phyloP scores from a whole-genome alignment of 2,888 invertebrate species.

The Allacma fusca region DNA sequence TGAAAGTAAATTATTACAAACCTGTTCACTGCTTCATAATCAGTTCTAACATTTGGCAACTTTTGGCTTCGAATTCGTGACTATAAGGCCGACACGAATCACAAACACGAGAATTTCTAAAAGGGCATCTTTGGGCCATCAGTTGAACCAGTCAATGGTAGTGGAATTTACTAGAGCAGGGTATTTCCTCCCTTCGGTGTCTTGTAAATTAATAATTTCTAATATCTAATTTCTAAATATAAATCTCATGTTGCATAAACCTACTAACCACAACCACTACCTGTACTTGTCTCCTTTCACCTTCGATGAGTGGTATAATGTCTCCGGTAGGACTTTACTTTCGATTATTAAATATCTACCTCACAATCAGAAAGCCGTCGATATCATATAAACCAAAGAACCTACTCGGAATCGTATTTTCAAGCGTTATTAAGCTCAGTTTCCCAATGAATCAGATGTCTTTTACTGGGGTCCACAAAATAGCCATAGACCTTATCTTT shows the following conservation, averaged over 20 bases:
- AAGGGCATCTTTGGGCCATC: constrained; percentile 87
- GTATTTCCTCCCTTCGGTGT: constrained; percentile 83
- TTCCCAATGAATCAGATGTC: constrained; percentile 80
- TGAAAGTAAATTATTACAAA: too few relatives aligned
- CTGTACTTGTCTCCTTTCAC: too few relatives aligned
- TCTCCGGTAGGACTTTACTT: too few relatives aligned
- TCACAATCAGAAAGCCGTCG: too few relatives aligned
- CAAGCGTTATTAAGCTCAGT: constrained; percentile 77
- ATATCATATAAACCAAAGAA: too few relatives aligned
- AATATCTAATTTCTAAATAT: too few relatives aligned
- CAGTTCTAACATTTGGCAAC: constrained; percentile 83
- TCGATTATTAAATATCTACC: too few relatives aligned
- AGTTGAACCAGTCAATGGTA: constrained; percentile 88
- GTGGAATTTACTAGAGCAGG: constrained; percentile 87
- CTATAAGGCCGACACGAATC: constrained; percentile 57
- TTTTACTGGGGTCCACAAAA: constrained; percentile 78
- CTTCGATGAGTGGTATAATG: not conserved
- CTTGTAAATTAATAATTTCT: constrained; percentile 64
- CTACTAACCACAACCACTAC: too few relatives aligned
- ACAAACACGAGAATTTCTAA: constrained; percentile 73
- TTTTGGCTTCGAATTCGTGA: constrained; percentile 78
- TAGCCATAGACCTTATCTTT: constrained; percentile 91
- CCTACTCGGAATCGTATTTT: constrained; percentile 75
- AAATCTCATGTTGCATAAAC: too few relatives aligned
- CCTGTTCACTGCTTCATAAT: constrained; percentile 76